Conservation (phyloP, 1,140 invertebrate species). For the Cryptotermes secundus region DNA sequence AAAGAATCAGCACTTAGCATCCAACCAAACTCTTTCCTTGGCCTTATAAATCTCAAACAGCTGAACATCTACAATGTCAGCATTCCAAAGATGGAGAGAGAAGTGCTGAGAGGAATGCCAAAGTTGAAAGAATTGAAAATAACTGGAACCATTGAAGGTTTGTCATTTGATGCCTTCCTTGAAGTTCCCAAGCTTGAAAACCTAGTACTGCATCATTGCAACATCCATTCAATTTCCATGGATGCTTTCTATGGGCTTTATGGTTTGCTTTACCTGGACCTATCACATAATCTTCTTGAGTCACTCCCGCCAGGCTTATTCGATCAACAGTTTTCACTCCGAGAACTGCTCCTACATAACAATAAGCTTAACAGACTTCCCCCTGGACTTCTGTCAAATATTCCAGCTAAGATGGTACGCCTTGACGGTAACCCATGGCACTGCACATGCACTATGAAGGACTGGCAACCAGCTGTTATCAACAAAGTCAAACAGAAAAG, state of each 20-base stretch:
- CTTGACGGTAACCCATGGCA: conserved; percentile 69
- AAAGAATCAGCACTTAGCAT: conserved; percentile 54
- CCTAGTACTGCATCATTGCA: conserved; percentile 60
- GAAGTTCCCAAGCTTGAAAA: conserved; percentile 58
- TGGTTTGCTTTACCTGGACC: conserved; percentile 58
- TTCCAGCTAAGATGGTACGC: conserved; percentile 55
- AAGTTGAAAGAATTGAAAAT: conserved; percentile 54
- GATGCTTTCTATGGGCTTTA: conserved; percentile 65
- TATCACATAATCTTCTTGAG: conserved; percentile 61
- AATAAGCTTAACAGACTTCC: conserved; percentile 61
- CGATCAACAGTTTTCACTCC: conserved; percentile 58
- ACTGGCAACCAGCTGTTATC: conserved; percentile 55
- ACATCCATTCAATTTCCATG: conserved; percentile 63
- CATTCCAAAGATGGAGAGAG: conserved; percentile 57
- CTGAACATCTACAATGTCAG: conserved; percentile 59
- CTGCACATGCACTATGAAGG: conserved; percentile 63
- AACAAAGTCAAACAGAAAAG: conserved; percentile 50
- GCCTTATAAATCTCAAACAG: conserved; percentile 54
- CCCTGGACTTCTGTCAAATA: conserved; percentile 55
- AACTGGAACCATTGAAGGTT: conserved; percentile 55
- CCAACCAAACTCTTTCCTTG: conserved; percentile 61
- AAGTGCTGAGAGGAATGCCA: conserved; percentile 60
- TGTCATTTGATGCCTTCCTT: conserved; percentile 68
- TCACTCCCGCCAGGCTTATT: conserved; percentile 61
- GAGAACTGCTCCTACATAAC: conserved; percentile 60